phyloP scores from a whole-genome alignment of 2,888 invertebrate species.

The Euphydryas editha region DNA sequence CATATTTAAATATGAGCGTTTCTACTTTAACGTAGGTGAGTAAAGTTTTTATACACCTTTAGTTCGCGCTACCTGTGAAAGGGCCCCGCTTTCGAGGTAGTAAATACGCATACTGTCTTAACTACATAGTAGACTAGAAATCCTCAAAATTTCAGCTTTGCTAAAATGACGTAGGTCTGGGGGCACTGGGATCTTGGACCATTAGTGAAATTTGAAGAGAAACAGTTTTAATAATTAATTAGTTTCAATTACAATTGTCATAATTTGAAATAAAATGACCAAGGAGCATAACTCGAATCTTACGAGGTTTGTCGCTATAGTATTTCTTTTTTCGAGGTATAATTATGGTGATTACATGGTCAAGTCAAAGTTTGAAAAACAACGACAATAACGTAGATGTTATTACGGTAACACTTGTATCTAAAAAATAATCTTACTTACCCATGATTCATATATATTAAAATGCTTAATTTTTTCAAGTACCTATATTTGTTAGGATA shows the following conservation, averaged over 20 bases:
- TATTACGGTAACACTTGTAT: background rate
- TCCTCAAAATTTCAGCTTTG: too few relatives aligned
- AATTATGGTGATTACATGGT: background rate
- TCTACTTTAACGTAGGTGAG: too few relatives aligned
- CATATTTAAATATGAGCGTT: too few relatives aligned
- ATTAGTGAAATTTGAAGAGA: background rate
- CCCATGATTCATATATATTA: background rate
- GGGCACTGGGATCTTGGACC: too few relatives aligned
- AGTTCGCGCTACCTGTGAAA: too few relatives aligned
- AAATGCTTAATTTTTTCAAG: background rate
- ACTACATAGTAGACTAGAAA: too few relatives aligned
- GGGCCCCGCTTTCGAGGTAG: too few relatives aligned
- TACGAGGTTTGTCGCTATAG: background rate
- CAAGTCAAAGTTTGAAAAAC: background rate
- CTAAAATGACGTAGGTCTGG: too few relatives aligned
- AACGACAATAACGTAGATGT: constrained; percentile 12
- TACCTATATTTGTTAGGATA: background rate
- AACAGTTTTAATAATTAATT: background rate
- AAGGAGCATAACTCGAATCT: background rate
- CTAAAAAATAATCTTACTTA: background rate
- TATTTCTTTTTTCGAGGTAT: background rate
- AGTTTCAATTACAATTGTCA: background rate
- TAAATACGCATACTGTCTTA: too few relatives aligned
- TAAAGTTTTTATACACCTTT: too few relatives aligned
- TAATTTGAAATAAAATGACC: background rate